Percentiles rank a stretch among this genome's conserved stretches.
These are phyloP conservation scores for Callipepla squamata DNA, from an alignment of 2,113 vertebrate genomes.

Conservation along the genomic window DNA sequence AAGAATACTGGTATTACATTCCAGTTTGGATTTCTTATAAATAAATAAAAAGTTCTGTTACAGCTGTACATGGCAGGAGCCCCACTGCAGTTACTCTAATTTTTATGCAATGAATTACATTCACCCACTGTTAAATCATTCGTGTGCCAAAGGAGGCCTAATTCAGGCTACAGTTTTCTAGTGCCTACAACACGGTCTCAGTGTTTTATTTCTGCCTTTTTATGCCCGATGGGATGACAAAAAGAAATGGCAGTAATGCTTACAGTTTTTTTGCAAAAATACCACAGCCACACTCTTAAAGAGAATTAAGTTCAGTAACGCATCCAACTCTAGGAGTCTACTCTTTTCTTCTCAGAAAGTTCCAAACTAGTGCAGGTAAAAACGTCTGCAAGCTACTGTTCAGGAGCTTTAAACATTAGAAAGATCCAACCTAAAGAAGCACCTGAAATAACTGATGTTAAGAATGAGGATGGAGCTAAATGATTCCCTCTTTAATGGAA, in stretches of 20 bases:
- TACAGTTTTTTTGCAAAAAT: not conserved
- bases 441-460: not conserved
- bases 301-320: not conserved
- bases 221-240: not conserved
- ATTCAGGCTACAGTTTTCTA: not conserved
- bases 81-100: accelerated
- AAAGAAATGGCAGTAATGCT: not conserved
- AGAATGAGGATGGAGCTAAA: not conserved
- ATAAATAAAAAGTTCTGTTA: not conserved
- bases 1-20: not conserved
- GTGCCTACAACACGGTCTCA: not conserved
- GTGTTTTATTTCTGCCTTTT: not conserved
- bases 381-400: not conserved
- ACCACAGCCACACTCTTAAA: not conserved
- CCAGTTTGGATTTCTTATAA: not conserved
- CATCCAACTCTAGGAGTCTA: not conserved
- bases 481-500: not conserved
- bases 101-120: not conserved
- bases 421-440: not conserved
- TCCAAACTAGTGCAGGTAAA: conserved; percentile 3
- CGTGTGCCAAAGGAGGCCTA: not conserved
- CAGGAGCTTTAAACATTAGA: not conserved
- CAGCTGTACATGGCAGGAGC: not conserved
- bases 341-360: not conserved
- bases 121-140: not conserved